A percentile compares a stretch with the other conserved stretches of the same genome.
phyloP scores from a whole-genome alignment of 2,113 vertebrate genomes.

The Tauraco erythrolophus region DNA sequence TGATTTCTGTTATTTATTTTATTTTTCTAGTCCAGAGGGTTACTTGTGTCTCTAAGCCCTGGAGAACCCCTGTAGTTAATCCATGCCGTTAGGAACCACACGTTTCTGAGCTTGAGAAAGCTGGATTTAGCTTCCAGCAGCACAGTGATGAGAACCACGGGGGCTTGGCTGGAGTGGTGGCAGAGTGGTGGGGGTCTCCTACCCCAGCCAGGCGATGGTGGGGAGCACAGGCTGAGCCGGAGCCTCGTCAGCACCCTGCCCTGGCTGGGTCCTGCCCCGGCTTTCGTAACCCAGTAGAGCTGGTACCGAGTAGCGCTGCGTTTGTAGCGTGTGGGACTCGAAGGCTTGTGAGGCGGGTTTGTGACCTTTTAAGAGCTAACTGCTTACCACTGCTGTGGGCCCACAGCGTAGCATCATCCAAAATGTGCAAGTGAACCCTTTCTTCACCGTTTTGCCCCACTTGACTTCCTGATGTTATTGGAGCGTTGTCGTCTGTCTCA shows the following conservation, averaged over 20 bases:
- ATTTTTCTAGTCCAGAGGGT: not conserved
- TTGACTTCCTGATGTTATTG: not conserved
- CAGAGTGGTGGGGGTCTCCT: rapidly evolving
- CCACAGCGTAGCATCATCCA: not conserved
- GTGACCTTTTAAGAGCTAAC: not conserved
- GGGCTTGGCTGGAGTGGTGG: rapidly evolving
- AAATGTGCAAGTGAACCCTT: not conserved
- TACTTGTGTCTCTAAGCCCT: not conserved
- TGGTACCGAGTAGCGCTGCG: rapidly evolving
- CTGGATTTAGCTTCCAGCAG: not conserved
- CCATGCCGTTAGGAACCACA: not conserved
- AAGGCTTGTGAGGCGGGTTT: not conserved
- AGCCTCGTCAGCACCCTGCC: not conserved
- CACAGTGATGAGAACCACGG: rapidly evolving
- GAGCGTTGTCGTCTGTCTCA: not conserved
- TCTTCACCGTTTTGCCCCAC: not conserved
- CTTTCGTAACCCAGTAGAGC: rapidly evolving
- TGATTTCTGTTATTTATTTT: not conserved
- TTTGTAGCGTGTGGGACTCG: not conserved
- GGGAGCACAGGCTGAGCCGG: rapidly evolving
- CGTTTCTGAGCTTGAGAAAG: not conserved
- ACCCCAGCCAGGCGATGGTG: rapidly evolving
- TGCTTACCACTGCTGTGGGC: not conserved
- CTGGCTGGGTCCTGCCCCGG: not conserved
- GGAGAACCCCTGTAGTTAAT: not conserved